phyloP scores from a whole-genome alignment of 1,140 invertebrate genomes.

The Brachionus rotundiformis region DNA sequence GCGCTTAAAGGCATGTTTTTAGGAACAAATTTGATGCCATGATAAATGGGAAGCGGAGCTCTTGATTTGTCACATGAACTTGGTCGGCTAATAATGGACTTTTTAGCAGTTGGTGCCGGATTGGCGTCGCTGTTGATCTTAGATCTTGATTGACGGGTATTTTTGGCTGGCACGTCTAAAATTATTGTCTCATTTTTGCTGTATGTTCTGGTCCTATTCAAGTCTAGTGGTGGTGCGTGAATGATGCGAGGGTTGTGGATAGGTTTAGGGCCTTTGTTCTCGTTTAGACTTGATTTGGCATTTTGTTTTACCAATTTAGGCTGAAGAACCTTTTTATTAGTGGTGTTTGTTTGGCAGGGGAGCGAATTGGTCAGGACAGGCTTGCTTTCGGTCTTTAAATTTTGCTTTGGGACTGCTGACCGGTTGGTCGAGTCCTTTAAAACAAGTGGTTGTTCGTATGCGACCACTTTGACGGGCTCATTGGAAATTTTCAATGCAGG shows the following conservation, averaged over 20 bases:
- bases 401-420: not conserved
- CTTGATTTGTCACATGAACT: not conserved
- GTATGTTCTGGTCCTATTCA: not conserved
- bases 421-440: not conserved
- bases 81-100: not conserved
- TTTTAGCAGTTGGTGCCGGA: not conserved
- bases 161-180: not conserved
- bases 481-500: not conserved
- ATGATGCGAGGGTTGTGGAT: not conserved
- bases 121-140: not conserved
- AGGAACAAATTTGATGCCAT: constrained; percentile 42
- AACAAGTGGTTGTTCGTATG: not conserved
- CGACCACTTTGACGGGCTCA: not conserved
- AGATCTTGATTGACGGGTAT: constrained; percentile 13
- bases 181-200: constrained; percentile 18
- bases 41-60: constrained; percentile 1
- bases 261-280: not conserved
- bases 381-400: not conserved
- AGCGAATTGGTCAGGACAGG: not conserved
- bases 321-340: not conserved
- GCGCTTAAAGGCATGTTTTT: not conserved
- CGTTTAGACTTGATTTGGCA: not conserved
- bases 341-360: not conserved
- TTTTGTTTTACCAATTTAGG: not conserved
- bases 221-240: not conserved